Conservation (phyloP, 2,888 invertebrate species). For the Athalia cordata region DNA sequence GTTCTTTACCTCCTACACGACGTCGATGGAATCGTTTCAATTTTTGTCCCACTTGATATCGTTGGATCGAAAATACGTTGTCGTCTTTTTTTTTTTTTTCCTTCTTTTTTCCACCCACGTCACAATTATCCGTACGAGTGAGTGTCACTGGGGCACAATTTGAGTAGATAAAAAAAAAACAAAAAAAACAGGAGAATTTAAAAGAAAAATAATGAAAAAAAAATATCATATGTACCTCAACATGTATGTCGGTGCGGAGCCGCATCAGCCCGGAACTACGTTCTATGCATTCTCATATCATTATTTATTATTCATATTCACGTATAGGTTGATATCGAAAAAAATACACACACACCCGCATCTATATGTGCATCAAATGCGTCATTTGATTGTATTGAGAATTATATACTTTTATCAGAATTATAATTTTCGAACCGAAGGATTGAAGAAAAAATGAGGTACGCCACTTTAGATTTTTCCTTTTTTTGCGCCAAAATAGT, state of each 20-base stretch:
- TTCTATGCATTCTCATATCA: slow-evolving; percentile 50
- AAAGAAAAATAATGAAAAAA: not conserved
- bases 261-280: slow-evolving; percentile 52
- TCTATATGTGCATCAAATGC: too few relatives aligned
- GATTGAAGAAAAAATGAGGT: too few relatives aligned
- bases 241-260: slow-evolving; percentile 24
- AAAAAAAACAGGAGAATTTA: not conserved
- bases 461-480: too few relatives aligned
- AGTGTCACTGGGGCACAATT: slow-evolving; percentile 45
- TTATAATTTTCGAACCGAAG: too few relatives aligned
- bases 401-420: too few relatives aligned
- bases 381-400: not conserved
- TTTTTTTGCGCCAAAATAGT: too few relatives aligned
- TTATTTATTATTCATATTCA: slow-evolving; percentile 44
- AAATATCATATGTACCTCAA: not conserved
- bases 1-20: too few relatives aligned
- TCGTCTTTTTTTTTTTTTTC: not conserved
- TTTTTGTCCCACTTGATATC: too few relatives aligned
- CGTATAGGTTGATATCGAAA: slow-evolving; percentile 3
- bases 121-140: slow-evolving; percentile 12
- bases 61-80: not conserved
- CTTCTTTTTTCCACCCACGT: not conserved
- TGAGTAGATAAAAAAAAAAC: slow-evolving; percentile 37
- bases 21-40: too few relatives aligned
- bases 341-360: not conserved